Evolutionary conservation across 2,113 vertebrate genomes (phyloP).

Genomic region (Platichthys flesus): DNA sequence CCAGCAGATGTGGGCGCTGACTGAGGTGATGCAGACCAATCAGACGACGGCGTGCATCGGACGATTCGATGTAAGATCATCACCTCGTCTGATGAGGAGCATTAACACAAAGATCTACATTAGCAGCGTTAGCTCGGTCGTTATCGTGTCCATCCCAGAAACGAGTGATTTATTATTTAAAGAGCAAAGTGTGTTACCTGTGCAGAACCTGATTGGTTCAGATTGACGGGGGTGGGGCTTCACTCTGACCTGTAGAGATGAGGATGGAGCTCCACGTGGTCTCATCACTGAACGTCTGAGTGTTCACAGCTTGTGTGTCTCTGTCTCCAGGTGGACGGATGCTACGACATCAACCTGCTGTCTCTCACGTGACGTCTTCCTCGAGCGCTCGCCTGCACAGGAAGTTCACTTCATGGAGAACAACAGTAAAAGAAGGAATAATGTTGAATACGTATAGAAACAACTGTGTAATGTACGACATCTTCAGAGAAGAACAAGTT

Average conservation of each 20-base stretch:
- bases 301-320: neutral
- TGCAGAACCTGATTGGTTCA: no score
- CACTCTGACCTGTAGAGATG: no score
- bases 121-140: no score
- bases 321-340: slow-evolving; percentile 91
- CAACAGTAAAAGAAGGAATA: neutral
- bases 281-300: no score
- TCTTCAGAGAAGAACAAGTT: no score
- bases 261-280: no score
- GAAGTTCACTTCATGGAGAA: neutral
- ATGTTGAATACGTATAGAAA: neutral
- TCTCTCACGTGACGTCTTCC: slow-evolving; percentile 84
- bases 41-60: slow-evolving; percentile 89
- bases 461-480: no score
- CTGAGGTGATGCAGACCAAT: slow-evolving; percentile 92
- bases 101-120: neutral
- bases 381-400: neutral
- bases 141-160: neutral
- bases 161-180: no score
- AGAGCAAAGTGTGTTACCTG: no score
- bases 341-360: slow-evolving; percentile 92
- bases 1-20: slow-evolving; percentile 98
- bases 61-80: slow-evolving; percentile 88
- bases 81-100: neutral
- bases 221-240: no score